Percentiles rank a stretch among this genome's conserved stretches.
phyloP scores from a whole-genome alignment of 2,797 vertebrate species.

The Centroberyx gerrardi region DNA sequence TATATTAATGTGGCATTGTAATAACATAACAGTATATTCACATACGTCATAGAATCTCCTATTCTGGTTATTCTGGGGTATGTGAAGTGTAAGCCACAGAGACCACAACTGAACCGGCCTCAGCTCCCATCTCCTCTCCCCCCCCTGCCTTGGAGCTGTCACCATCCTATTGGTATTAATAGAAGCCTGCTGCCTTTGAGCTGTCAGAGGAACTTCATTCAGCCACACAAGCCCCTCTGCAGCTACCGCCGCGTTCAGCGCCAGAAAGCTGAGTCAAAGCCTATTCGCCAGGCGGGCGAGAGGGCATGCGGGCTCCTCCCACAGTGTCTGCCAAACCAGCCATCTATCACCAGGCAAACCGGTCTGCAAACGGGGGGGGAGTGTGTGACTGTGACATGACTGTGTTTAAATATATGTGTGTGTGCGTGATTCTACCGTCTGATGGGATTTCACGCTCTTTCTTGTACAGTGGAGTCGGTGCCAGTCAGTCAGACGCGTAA shows the following conservation, averaged over 20 bases:
- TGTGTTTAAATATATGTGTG: conserved; percentile 22
- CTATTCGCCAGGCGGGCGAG: conserved; percentile 39
- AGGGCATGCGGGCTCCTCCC: conserved; percentile 32
- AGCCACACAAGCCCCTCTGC: conserved; percentile 5
- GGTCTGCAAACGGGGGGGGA: conserved; percentile 6
- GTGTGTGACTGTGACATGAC: conserved; percentile 12
- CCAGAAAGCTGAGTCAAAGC: conserved; percentile 67
- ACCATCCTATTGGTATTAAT: conserved; percentile 18
- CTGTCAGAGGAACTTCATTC: conserved; percentile 36
- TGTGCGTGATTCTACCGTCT: conserved; percentile 25
- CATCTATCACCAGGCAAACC: conserved; percentile 53
- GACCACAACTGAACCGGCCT: background rate
- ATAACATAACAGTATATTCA: too few relatives aligned
- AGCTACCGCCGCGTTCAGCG: conserved; percentile 20
- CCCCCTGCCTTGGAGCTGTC: background rate
- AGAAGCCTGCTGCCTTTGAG: conserved; percentile 25
- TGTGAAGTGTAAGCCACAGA: background rate
- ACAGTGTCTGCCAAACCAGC: conserved; percentile 31
- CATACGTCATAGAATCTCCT: too few relatives aligned
- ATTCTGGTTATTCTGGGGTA: too few relatives aligned
- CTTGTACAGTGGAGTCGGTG: conserved; percentile 24
- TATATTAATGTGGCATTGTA: too few relatives aligned
- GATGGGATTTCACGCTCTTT: conserved; percentile 57
- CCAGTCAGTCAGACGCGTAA: conserved; percentile 44
- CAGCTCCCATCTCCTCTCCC: background rate